Conservation (phyloP, 2,888 invertebrate genomes). For the Tetropium fuscum region DNA sequence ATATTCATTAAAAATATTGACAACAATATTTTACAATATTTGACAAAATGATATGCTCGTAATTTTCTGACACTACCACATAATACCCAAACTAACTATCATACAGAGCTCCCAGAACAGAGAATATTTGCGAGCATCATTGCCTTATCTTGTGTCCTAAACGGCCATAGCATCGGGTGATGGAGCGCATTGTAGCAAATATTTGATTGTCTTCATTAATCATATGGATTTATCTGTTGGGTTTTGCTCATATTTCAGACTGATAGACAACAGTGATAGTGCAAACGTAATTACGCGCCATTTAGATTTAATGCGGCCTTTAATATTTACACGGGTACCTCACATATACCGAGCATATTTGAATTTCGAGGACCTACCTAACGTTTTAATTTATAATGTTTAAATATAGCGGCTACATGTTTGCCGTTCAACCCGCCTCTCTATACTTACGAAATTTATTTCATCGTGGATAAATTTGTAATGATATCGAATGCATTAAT, state of each 20-base stretch:
- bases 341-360: slow-evolving; percentile 33
- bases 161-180: slow-evolving; percentile 8
- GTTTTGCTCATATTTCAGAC: slow-evolving; percentile 46
- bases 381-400: slow-evolving; percentile 39
- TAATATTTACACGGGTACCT: slow-evolving; percentile 46
- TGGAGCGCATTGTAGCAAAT: slow-evolving; percentile 26
- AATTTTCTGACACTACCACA: too few relatives aligned
- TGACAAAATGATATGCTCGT: too few relatives aligned
- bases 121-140: neutral
- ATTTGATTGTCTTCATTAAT: slow-evolving; percentile 46
- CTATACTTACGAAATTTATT: slow-evolving; percentile 8
- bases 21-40: too few relatives aligned
- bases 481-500: neutral
- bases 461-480: slow-evolving; percentile 12
- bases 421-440: slow-evolving; percentile 8
- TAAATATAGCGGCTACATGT: slow-evolving; percentile 29
- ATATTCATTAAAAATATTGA: too few relatives aligned
- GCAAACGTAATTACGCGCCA: slow-evolving; percentile 48
- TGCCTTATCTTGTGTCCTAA: neutral
- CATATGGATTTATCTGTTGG: slow-evolving; percentile 45
- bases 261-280: slow-evolving; percentile 49
- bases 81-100: too few relatives aligned
- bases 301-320: slow-evolving; percentile 51
- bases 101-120: neutral
- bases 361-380: slow-evolving; percentile 39